A percentile compares a stretch with the other conserved stretches of the same genome.
Evolutionary conservation across 2,113 vertebrate species (phyloP).

Genomic region (Chamaetylas fuelleborni): DNA sequence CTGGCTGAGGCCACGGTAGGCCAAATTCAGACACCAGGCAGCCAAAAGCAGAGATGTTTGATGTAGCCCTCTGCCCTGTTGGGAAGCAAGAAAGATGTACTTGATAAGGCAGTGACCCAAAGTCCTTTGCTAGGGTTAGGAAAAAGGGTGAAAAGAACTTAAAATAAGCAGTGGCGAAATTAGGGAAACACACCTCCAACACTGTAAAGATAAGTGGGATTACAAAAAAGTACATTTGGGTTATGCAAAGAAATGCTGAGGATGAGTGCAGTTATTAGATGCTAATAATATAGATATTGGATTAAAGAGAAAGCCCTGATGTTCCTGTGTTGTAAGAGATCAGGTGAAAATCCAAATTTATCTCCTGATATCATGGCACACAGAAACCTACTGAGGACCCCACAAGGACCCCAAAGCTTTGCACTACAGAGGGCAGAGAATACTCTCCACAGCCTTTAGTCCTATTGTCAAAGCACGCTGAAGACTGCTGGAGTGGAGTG

Average conservation of each 20-base stretch:
- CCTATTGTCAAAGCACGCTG: neutral
- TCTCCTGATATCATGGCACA: neutral
- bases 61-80: neutral
- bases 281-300: neutral
- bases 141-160: neutral
- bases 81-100: neutral
- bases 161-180: neutral
- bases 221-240: neutral
- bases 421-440: neutral
- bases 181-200: neutral
- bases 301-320: neutral
- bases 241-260: neutral
- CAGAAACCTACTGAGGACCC: neutral
- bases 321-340: neutral
- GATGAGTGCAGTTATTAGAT: neutral
- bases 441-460: neutral
- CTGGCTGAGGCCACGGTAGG: neutral
- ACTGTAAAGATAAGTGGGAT: neutral
- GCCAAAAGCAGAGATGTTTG: neutral
- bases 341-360: neutral
- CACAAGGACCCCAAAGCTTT: neutral
- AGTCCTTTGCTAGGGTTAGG: neutral
- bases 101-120: neutral
- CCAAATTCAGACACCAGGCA: neutral
- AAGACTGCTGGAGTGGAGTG: neutral